These are phyloP conservation scores for Metalampra italica DNA, from an alignment of 2,888 invertebrate species.

Conservation along the genomic window DNA sequence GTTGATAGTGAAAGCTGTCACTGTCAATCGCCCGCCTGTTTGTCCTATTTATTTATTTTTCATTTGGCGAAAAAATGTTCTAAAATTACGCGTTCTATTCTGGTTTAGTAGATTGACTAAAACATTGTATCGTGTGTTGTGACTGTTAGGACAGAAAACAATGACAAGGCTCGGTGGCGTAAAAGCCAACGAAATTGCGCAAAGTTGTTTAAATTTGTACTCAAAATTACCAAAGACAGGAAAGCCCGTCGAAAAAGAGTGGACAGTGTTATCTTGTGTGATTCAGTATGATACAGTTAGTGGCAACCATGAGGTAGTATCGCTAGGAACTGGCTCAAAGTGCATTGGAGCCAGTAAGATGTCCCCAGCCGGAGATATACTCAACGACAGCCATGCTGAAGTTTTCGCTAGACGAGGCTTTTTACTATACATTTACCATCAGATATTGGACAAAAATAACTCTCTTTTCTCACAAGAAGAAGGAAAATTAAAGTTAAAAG, in stretches of 20 bases:
- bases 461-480: conserved; percentile 48
- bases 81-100: too few relatives aligned
- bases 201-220: conserved; percentile 80
- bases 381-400: conserved; percentile 97
- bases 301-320: conserved; percentile 78
- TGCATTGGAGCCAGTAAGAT: conserved; percentile 87
- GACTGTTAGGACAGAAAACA: background rate
- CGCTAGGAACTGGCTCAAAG: conserved; percentile 95
- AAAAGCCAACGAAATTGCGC: conserved; percentile 65
- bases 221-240: conserved; percentile 85
- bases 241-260: conserved; percentile 86
- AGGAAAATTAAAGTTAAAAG: conserved; percentile 69
- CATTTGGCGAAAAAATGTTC: too few relatives aligned
- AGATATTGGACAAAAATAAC: conserved; percentile 9
- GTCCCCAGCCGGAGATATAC: conserved; percentile 81
- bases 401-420: conserved; percentile 91
- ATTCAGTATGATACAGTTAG: conserved; percentile 68
- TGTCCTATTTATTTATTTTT: too few relatives aligned
- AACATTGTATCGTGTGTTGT: background rate
- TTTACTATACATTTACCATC: conserved; percentile 84
- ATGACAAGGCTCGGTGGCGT: conserved; percentile 33
- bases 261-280: conserved; percentile 90
- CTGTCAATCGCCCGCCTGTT: too few relatives aligned
- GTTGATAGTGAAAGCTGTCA: too few relatives aligned
- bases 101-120: background rate